A percentile compares a stretch with the other conserved stretches of the same genome.
Conservation (phyloP, 1,140 invertebrate genomes). For the Physella acuta region DNA sequence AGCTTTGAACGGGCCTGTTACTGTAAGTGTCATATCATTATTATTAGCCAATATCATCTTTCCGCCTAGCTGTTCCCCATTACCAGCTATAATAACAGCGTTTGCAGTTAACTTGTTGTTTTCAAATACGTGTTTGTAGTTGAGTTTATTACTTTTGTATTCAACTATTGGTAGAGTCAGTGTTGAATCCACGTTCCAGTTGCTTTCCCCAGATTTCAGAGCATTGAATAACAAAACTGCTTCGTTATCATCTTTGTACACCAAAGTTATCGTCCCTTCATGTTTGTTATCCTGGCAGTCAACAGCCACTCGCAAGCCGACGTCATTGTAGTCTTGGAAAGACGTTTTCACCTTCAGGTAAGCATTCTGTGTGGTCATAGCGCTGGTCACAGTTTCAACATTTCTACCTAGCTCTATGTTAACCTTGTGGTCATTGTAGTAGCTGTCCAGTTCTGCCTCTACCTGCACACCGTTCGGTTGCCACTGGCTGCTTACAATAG, state of each 20-base stretch:
- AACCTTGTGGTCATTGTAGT: conserved; percentile 6
- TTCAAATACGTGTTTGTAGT: neutral
- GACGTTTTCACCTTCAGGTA: neutral
- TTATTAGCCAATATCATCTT: neutral
- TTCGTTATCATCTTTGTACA: conserved; percentile 20
- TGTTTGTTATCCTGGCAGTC: neutral
- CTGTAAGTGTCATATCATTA: neutral
- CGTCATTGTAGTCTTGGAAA: neutral
- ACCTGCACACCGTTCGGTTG: neutral
- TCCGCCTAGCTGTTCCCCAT: conserved; percentile 1
- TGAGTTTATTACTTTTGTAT: conserved; percentile 11
- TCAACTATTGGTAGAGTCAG: conserved; percentile 5
- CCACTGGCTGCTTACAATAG: neutral
- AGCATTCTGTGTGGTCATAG: neutral
- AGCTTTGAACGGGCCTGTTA: conserved; percentile 9
- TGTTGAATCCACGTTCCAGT: neutral
- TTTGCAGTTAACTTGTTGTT: neutral
- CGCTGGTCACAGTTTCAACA: neutral
- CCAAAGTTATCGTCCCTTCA: neutral
- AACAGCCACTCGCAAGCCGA: neutral
- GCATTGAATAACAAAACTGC: conserved; percentile 7
- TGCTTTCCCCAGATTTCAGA: neutral
- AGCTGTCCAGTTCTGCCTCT: conserved; percentile 1
- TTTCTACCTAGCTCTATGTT: conserved; percentile 8
- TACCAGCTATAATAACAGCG: conserved; percentile 7